phyloP scores from a whole-genome alignment of 2,888 invertebrate species.

The Callyntrura sp. region DNA sequence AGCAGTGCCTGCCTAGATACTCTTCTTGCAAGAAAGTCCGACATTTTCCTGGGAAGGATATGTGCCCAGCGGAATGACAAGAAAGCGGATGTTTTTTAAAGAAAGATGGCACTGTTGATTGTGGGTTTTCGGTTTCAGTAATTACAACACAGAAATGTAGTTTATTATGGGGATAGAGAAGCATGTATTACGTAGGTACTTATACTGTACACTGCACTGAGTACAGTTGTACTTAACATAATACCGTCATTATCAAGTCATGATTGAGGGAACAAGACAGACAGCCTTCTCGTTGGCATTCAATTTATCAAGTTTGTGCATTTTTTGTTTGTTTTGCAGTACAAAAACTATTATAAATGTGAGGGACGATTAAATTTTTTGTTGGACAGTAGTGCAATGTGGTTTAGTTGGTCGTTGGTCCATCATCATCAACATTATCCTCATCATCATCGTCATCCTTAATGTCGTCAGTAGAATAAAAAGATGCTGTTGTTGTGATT shows the following conservation, averaged over 20 bases:
- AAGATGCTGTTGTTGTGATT: slow-evolving; percentile 57
- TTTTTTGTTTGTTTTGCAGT: slow-evolving; percentile 19
- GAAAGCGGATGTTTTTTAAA: slow-evolving; percentile 66
- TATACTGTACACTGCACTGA: slow-evolving; percentile 30
- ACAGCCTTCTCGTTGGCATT: slow-evolving; percentile 43
- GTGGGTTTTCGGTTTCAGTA: slow-evolving; percentile 77
- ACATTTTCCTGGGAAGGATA: slow-evolving; percentile 58
- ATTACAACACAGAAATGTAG: slow-evolving; percentile 69
- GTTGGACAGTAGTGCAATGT: slow-evolving; percentile 60
- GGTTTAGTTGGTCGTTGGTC: slow-evolving; percentile 53
- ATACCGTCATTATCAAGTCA: slow-evolving; percentile 73
- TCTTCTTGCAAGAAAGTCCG: no score
- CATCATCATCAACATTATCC: slow-evolving; percentile 39
- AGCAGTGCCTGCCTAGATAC: neutral
- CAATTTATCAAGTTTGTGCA: slow-evolving; percentile 36
- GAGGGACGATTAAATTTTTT: slow-evolving; percentile 17
- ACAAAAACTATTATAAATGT: no score
- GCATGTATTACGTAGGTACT: slow-evolving; percentile 8
- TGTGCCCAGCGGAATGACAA: slow-evolving; percentile 50
- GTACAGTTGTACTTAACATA: slow-evolving; percentile 50
- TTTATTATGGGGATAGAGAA: slow-evolving; percentile 43
- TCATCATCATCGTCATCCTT: slow-evolving; percentile 14
- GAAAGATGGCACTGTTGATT: slow-evolving; percentile 76
- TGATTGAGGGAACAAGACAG: slow-evolving; percentile 68
- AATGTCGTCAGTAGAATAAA: slow-evolving; percentile 15